A percentile compares a stretch with the other conserved stretches of the same genome.
phyloP scores from a whole-genome alignment of 1,140 invertebrate species.

The Lepidurus arcticus region DNA sequence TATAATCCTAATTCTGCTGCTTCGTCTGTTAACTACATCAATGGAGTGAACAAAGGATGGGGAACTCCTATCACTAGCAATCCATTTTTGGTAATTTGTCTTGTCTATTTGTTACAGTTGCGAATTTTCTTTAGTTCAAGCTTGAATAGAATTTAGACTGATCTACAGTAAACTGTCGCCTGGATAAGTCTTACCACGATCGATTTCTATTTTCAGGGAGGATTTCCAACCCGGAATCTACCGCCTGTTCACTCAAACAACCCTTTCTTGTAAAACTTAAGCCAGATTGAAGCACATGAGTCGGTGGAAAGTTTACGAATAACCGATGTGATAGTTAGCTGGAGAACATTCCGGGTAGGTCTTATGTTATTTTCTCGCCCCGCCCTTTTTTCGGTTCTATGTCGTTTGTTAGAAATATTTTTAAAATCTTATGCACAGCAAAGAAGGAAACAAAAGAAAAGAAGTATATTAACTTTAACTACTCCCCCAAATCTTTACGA shows the following conservation, averaged over 20 bases:
- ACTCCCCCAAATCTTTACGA: background rate
- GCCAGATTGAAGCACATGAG: background rate
- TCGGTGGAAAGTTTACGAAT: background rate
- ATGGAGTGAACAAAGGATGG: background rate
- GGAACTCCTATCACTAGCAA: slow-evolving; percentile 5
- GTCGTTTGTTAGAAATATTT: background rate
- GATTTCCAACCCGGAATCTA: background rate
- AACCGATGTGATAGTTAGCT: slow-evolving; percentile 19
- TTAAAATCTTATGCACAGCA: background rate
- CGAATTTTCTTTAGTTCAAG: too few relatives aligned
- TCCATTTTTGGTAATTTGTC: slow-evolving; percentile 3
- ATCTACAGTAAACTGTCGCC: too few relatives aligned
- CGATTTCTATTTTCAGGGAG: background rate
- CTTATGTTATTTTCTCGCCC: background rate
- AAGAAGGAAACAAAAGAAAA: background rate
- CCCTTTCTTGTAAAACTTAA: background rate
- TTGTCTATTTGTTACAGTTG: too few relatives aligned
- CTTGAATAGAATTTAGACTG: too few relatives aligned
- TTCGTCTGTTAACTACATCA: background rate
- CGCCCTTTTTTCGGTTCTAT: background rate
- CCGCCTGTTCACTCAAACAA: slow-evolving; percentile 4
- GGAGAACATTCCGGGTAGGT: slow-evolving; percentile 20
- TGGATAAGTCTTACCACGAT: too few relatives aligned
- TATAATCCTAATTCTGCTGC: background rate
- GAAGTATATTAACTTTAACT: background rate